Evolutionary conservation across 2,797 vertebrate genomes (phyloP).

Genomic region (Micrastur ruficollis): DNA sequence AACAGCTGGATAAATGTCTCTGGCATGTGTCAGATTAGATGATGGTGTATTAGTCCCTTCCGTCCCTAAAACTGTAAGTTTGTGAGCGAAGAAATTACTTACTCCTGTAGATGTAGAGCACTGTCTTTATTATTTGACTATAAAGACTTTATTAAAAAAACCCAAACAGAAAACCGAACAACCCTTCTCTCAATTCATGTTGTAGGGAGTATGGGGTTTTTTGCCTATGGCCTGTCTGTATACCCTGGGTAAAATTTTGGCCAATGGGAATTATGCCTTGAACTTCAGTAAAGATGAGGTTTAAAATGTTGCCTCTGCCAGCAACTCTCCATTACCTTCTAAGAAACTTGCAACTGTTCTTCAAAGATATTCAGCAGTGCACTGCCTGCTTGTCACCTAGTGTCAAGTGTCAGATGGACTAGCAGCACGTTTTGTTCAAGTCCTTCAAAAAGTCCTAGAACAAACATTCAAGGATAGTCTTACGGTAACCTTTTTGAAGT

Average conservation of each 20-base stretch:
- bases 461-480: not conserved
- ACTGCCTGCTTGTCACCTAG: not conserved
- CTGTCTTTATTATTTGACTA: not conserved
- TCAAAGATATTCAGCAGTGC: not conserved
- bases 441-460: not conserved
- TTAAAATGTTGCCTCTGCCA: not conserved
- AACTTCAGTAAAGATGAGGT: not conserved
- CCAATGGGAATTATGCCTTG: not conserved
- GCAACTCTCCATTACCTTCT: not conserved
- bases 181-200: not conserved
- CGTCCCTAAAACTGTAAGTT: not conserved
- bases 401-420: not conserved
- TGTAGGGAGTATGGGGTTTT: not conserved
- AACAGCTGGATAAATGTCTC: conserved; percentile 39
- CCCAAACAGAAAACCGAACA: not conserved
- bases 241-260: not conserved
- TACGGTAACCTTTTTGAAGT: not conserved
- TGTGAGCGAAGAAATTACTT: not conserved
- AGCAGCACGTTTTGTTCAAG: not conserved
- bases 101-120: not conserved
- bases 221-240: not conserved
- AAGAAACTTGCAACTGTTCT: not conserved
- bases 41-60: not conserved
- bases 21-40: not conserved
- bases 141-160: not conserved